Conservation (phyloP, 2,797 vertebrate species). For the Malurus leucopterus region DNA sequence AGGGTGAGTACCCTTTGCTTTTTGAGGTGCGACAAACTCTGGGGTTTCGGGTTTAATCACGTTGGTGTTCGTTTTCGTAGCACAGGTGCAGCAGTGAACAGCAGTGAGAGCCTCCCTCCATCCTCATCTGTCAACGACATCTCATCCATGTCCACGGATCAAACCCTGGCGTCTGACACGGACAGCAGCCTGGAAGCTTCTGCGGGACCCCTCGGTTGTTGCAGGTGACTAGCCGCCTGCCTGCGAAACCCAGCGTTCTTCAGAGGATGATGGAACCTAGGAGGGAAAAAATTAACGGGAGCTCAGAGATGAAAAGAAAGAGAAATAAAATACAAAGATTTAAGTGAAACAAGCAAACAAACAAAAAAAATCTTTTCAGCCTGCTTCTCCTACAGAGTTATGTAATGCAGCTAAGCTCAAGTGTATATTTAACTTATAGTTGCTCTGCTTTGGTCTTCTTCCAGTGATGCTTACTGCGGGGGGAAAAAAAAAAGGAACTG, state of each 20-base stretch:
- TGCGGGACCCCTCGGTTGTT: constrained; percentile 96
- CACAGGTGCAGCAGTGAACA: constrained; percentile 99
- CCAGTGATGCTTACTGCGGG: constrained; percentile 79
- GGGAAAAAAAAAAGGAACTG: constrained; percentile 54
- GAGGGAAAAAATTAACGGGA: constrained; percentile 34
- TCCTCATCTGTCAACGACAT: constrained; percentile 98
- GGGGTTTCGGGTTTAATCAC: constrained; percentile 86
- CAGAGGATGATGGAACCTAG: constrained; percentile 86
- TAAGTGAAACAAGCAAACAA: constrained; percentile 55
- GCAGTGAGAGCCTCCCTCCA: constrained; percentile 97
- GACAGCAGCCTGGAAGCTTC: constrained; percentile 99
- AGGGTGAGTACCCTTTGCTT: not conserved
- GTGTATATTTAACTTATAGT: constrained; percentile 91
- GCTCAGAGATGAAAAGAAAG: constrained; percentile 43
- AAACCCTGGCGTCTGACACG: constrained; percentile 98
- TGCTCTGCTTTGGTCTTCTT: constrained; percentile 93
- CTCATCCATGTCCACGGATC: constrained; percentile 99
- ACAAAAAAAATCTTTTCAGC: constrained; percentile 73
- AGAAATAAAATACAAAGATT: constrained; percentile 59
- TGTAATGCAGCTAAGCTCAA: constrained; percentile 83
- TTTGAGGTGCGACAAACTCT: not conserved
- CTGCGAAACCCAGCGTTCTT: constrained; percentile 98
- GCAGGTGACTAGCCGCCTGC: constrained; percentile 99
- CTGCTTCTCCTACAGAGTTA: constrained; percentile 85
- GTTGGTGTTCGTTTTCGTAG: constrained; percentile 93